phyloP scores from a whole-genome alignment of 2,797 vertebrate genomes.

The Oceanodroma leucorhoa region DNA sequence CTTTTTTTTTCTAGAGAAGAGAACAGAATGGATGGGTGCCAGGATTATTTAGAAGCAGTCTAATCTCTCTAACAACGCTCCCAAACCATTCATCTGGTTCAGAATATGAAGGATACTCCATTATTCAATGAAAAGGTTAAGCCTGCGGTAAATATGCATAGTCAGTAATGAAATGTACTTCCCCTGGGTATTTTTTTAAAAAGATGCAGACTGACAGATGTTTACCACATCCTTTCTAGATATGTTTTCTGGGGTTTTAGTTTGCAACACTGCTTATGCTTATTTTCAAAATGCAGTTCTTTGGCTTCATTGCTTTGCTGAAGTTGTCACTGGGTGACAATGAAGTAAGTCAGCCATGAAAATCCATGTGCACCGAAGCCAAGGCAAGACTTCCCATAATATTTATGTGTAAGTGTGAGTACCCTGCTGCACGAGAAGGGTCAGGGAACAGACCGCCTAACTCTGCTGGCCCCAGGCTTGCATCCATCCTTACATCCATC shows the following conservation, averaged over 20 bases:
- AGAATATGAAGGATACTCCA: neutral
- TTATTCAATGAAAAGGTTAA: constrained; percentile 56
- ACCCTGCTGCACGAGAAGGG: neutral
- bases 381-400: neutral
- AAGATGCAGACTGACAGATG: neutral
- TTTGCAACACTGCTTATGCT: neutral
- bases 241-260: constrained; percentile 1
- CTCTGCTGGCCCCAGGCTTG: neutral
- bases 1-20: neutral
- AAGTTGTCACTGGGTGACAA: neutral
- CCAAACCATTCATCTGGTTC: constrained; percentile 26
- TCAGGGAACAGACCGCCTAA: neutral
- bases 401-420: neutral
- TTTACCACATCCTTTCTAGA: constrained; percentile 55
- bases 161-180: constrained; percentile 38
- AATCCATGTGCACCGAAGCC: neutral
- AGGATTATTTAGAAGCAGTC: constrained; percentile 15
- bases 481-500: neutral
- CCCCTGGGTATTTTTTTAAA: constrained; percentile 28
- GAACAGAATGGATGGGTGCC: neutral
- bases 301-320: neutral
- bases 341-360: neutral
- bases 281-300: neutral
- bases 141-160: neutral
- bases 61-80: neutral